Percentiles rank a stretch among this genome's conserved stretches.
phyloP scores from a whole-genome alignment of 64 coral and sea anemone species.

The Anthopleura sola region DNA sequence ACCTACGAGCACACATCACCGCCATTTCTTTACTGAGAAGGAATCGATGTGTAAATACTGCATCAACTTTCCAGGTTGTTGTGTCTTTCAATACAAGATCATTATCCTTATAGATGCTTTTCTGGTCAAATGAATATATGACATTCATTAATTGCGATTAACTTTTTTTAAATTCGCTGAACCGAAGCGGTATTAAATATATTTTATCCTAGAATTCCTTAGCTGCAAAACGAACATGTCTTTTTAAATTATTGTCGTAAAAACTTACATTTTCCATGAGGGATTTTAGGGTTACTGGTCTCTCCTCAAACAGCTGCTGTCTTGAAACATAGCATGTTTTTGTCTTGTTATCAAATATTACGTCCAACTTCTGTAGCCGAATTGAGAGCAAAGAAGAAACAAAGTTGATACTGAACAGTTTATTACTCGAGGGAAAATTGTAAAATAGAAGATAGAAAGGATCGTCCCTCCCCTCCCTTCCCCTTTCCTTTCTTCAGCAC shows the following conservation, averaged over 20 bases:
- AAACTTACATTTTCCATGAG: neutral
- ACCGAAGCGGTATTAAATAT: no score
- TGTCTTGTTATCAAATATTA: neutral
- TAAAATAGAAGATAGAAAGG: no score
- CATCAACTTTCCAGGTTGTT: neutral
- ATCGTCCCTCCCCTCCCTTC: no score
- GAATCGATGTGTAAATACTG: neutral
- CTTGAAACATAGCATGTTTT: neutral
- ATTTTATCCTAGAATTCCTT: no score
- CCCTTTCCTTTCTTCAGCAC: no score
- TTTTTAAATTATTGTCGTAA: no score
- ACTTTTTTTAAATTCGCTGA: no score
- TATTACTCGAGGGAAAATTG: no score
- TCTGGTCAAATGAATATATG: neutral
- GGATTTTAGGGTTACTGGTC: neutral
- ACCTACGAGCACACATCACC: neutral
- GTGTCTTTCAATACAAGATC: neutral
- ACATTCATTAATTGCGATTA: neutral
- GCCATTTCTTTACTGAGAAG: neutral
- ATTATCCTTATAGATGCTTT: neutral
- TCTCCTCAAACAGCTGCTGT: neutral
- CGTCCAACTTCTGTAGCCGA: neutral
- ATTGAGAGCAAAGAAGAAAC: neutral
- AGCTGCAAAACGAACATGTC: no score
- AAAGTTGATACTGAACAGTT: neutral